Conservation (phyloP, 2,888 invertebrate species). For the Dynastes grantii region DNA sequence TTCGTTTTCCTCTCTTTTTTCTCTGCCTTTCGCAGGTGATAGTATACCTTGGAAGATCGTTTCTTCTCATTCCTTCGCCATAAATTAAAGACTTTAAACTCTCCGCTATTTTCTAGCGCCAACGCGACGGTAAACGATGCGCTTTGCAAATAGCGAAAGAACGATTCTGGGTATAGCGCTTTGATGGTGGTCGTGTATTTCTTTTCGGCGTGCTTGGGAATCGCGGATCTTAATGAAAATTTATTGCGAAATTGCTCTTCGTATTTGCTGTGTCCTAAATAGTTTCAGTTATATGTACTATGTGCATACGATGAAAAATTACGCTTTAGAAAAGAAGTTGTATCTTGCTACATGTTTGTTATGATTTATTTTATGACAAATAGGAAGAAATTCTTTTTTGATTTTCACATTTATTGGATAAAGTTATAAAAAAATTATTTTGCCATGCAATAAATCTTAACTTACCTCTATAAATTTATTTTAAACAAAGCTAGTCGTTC, state of each 20-base stretch:
- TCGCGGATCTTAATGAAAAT: background rate
- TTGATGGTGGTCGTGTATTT: background rate
- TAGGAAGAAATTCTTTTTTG: too few relatives aligned
- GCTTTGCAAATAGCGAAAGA: background rate
- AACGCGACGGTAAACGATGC: background rate
- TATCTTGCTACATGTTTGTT: too few relatives aligned
- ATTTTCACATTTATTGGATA: too few relatives aligned
- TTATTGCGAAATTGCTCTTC: background rate
- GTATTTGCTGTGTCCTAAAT: background rate
- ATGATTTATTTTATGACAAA: too few relatives aligned
- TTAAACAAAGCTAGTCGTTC: too few relatives aligned
- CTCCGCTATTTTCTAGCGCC: background rate
- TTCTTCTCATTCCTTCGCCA: background rate
- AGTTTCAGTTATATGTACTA: too few relatives aligned
- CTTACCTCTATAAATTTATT: too few relatives aligned
- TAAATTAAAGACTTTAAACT: constrained; percentile 3
- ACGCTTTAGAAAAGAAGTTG: too few relatives aligned
- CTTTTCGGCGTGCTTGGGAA: background rate
- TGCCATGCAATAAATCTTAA: too few relatives aligned
- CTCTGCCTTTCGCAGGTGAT: background rate
- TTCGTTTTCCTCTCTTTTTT: background rate
- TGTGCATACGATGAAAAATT: too few relatives aligned
- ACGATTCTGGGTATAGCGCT: background rate
- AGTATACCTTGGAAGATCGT: background rate
- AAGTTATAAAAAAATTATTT: too few relatives aligned